These are phyloP conservation scores for Hydropsyche betteni DNA, from an alignment of 2,888 invertebrate genomes.

Conservation along the genomic window DNA sequence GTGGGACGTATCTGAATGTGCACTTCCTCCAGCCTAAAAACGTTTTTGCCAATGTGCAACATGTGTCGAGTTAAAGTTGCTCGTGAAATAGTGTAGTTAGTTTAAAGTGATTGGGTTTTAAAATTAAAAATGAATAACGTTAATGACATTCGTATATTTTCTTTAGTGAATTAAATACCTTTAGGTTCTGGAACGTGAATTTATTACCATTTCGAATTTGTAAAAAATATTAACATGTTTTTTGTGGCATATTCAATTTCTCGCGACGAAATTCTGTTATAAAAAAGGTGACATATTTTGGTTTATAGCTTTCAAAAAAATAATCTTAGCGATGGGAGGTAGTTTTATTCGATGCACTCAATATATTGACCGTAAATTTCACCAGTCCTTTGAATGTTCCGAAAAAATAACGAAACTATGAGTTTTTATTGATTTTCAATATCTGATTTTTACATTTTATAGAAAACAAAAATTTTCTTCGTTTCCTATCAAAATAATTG, in stretches of 20 bases:
- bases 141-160: no score
- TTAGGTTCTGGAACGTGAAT: background rate
- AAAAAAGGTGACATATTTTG: slow-evolving; percentile 39
- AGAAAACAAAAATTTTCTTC: no score
- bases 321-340: slow-evolving; percentile 19
- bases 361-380: slow-evolving; percentile 38
- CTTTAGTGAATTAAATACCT: background rate
- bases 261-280: background rate
- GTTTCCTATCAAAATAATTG: no score
- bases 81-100: no score
- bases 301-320: slow-evolving; percentile 39
- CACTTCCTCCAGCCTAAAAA: slow-evolving; percentile 24
- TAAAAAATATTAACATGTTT: slow-evolving; percentile 8
- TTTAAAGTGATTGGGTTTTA: no score
- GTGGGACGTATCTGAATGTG: slow-evolving; percentile 16
- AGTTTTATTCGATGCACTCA: slow-evolving; percentile 40
- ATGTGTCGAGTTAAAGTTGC: background rate
- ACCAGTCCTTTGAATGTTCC: slow-evolving; percentile 30
- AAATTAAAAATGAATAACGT: no score
- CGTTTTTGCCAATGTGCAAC: slow-evolving; percentile 25
- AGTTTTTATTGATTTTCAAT: no score
- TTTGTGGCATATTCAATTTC: background rate
- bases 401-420: slow-evolving; percentile 28
- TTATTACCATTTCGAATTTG: background rate
- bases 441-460: no score